Evolutionary conservation across 2,113 vertebrate species (phyloP), one percentile per base, ranked within the genome.

Genomic region (Lagopus leucura): DNA sequence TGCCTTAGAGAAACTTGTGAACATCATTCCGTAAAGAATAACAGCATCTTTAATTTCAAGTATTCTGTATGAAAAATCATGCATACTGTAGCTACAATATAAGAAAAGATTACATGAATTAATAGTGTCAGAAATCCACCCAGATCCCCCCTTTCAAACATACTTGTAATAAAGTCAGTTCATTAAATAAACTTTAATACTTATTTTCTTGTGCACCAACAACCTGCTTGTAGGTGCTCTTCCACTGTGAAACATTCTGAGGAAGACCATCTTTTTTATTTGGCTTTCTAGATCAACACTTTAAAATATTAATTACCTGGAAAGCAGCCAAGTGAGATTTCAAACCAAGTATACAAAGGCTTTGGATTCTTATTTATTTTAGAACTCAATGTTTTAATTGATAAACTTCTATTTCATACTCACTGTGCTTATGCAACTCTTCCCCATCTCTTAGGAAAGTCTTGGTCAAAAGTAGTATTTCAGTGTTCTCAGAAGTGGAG

Each of bases 371-470:
- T 45, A 88, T 17, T 91, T 60, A 22, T 45, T 90, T 61, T 9
- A 85, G 50, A 89, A 92, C 32, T 5, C 76, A 93, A 88, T 1
- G 1, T 77, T 89, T 89, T 82, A 89, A 86, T 70, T 83, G n/a
- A 80, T 50, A 83, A 90, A 94, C 81, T 64, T 21, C 16, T 77
- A 71, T n/a, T 92, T 92, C 72, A 82, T 72, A 93, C 83, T 78
- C 64, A 69, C 42, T 48, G 7, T 15, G 8, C 25, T 27, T 67
- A 38, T 83, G 48, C 18, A 77, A 10, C 18, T 85, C 76, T 70
- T 28, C 28, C 36, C 4, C 36, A 28, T 34, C 25, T 52, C 71
- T 58, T 63, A 58, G 19, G 40, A 64, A 90, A 80, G 64, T 36
- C 64, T 38, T 60, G 38, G 38, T 60, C 42, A 82, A 93, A 91